A percentile compares a stretch with the other conserved stretches of the same genome.
Conservation (phyloP, 2,797 vertebrate species). For the Falco berigora region DNA sequence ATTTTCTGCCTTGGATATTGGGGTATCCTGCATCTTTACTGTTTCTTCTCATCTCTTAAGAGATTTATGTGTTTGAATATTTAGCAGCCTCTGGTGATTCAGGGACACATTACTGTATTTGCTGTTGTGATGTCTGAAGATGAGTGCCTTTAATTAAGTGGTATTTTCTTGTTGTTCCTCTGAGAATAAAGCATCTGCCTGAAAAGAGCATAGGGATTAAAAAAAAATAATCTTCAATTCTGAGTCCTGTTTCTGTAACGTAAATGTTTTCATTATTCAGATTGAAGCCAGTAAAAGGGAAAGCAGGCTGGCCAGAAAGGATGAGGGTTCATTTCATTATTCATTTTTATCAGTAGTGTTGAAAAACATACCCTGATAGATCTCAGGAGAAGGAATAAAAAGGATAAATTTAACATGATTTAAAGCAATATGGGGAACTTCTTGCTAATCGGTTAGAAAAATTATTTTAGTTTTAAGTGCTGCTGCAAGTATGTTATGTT, state of each 20-base stretch:
- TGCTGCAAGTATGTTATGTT: conserved; percentile 9
- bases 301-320: background rate
- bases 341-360: background rate
- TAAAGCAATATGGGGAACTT: conserved; percentile 3
- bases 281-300: background rate
- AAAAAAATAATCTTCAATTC: background rate
- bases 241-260: background rate
- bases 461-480: conserved; percentile 17
- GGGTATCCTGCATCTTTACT: background rate
- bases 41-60: background rate
- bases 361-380: background rate
- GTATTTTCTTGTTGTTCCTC: background rate
- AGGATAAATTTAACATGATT: background rate
- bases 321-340: background rate
- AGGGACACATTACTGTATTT: background rate
- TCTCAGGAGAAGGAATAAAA: background rate
- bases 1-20: background rate
- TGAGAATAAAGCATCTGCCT: conserved; percentile 10
- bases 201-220: background rate
- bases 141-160: conserved; percentile 35
- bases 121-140: conserved; percentile 6
- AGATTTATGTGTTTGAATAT: background rate
- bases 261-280: background rate
- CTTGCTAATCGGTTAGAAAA: conserved; percentile 38
- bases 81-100: background rate